phyloP scores from a whole-genome alignment of 2,797 vertebrate species.

The Epinephelus coioides region DNA sequence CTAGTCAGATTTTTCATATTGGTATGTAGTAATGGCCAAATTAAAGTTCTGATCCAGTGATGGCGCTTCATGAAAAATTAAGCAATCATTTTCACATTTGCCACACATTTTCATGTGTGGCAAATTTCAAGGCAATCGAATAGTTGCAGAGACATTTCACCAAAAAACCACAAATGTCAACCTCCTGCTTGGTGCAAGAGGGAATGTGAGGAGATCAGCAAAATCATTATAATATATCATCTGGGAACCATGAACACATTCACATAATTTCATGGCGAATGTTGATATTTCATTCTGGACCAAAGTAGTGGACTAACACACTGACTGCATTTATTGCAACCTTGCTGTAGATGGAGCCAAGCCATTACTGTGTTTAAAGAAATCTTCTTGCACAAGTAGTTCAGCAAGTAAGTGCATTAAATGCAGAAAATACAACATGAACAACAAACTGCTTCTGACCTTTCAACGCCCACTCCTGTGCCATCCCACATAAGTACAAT shows the following conservation, averaged over 20 bases:
- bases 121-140: neutral
- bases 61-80: too few relatives aligned
- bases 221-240: neutral
- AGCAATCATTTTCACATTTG: too few relatives aligned
- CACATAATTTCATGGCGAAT: neutral
- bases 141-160: neutral
- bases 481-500: slow-evolving; percentile 48
- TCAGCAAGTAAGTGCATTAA: slow-evolving; percentile 1
- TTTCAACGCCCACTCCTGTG: slow-evolving; percentile 28
- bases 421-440: slow-evolving; percentile 4
- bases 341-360: neutral
- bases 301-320: neutral
- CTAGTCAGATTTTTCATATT: too few relatives aligned
- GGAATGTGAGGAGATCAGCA: neutral
- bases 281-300: neutral
- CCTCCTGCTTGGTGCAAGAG: neutral
- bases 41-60: too few relatives aligned
- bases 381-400: neutral
- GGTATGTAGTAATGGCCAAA: too few relatives aligned
- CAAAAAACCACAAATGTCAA: neutral
- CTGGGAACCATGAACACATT: neutral
- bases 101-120: neutral
- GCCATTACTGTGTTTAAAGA: neutral
- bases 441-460: slow-evolving; percentile 29
- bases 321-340: neutral